phyloP scores from a whole-genome alignment of 2,888 invertebrate species.

The Heteromurus nitidus region DNA sequence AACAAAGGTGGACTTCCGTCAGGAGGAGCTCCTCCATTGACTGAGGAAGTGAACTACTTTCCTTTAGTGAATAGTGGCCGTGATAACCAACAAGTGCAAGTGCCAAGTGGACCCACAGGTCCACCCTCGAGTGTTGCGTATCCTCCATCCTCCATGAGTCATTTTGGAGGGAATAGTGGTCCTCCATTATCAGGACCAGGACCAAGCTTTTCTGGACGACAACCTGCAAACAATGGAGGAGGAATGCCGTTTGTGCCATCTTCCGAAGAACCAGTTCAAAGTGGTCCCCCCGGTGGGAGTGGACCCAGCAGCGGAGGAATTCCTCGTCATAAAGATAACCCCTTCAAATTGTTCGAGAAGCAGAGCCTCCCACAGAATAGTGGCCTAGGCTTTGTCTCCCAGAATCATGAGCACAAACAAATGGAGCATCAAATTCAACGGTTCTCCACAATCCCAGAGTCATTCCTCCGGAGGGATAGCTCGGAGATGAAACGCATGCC shows the following conservation, averaged over 20 bases:
- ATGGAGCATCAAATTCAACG: slow-evolving; percentile 47
- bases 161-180: slow-evolving; percentile 6
- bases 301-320: slow-evolving; percentile 3
- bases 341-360: slow-evolving; percentile 52
- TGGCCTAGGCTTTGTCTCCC: slow-evolving; percentile 51
- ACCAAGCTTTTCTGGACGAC: slow-evolving; percentile 27
- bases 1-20: not conserved
- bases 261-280: slow-evolving; percentile 31
- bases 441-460: slow-evolving; percentile 34
- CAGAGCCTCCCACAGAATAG: slow-evolving; percentile 14
- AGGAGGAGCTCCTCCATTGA: slow-evolving; percentile 14
- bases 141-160: slow-evolving; percentile 31
- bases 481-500: slow-evolving; percentile 34
- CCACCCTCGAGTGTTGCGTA: slow-evolving; percentile 3
- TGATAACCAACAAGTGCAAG: slow-evolving; percentile 9
- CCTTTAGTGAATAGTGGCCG: slow-evolving; percentile 38
- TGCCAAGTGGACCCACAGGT: slow-evolving; percentile 32
- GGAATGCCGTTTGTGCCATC: slow-evolving; percentile 43
- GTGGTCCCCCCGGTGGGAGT: not conserved
- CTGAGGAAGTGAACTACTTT: slow-evolving; percentile 41
- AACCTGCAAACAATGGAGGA: slow-evolving; percentile 4
- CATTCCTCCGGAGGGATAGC: slow-evolving; percentile 39
- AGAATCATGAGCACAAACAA: slow-evolving; percentile 40
- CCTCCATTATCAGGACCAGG: not conserved
- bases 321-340: slow-evolving; percentile 46